Evolutionary conservation across 2,113 vertebrate genomes (phyloP).

Genomic region (Oxyruncus cristatus): DNA sequence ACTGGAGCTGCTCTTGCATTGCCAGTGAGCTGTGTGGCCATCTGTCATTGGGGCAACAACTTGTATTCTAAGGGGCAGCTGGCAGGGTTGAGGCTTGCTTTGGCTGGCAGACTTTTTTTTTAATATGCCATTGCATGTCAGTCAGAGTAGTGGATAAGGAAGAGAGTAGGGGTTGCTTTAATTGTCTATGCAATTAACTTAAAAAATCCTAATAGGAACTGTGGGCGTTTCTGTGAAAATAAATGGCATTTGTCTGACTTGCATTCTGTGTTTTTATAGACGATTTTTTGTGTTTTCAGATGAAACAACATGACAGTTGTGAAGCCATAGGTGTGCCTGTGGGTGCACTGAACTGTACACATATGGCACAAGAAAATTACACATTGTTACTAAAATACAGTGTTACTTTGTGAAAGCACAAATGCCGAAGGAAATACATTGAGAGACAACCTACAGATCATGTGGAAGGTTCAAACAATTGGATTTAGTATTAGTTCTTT

Average conservation of each 20-base stretch:
- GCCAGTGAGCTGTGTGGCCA: neutral
- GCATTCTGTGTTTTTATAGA: neutral
- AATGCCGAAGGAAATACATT: neutral
- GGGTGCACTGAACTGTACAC: neutral
- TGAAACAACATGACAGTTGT: neutral
- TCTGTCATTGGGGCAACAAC: slow-evolving; percentile 59
- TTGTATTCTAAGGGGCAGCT: slow-evolving; percentile 28
- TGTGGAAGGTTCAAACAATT: neutral
- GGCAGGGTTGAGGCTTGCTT: slow-evolving; percentile 19
- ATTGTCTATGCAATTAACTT: neutral
- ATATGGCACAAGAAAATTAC: neutral
- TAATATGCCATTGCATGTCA: neutral
- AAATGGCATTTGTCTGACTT: neutral
- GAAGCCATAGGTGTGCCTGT: neutral
- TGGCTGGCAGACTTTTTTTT: neutral
- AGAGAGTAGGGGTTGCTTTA: neutral
- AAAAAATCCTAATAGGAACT: neutral
- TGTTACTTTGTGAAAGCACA: neutral
- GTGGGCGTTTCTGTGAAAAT: neutral
- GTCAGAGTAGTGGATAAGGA: neutral
- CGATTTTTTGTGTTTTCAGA: neutral
- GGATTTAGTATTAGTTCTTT: neutral
- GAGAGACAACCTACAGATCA: neutral
- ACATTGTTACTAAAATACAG: neutral
- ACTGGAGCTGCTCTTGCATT: neutral